A percentile compares a stretch with the other conserved stretches of the same genome.
These are phyloP conservation scores for Eolophus roseicapilla DNA, from an alignment of 2,113 vertebrate species.

Conservation along the genomic window DNA sequence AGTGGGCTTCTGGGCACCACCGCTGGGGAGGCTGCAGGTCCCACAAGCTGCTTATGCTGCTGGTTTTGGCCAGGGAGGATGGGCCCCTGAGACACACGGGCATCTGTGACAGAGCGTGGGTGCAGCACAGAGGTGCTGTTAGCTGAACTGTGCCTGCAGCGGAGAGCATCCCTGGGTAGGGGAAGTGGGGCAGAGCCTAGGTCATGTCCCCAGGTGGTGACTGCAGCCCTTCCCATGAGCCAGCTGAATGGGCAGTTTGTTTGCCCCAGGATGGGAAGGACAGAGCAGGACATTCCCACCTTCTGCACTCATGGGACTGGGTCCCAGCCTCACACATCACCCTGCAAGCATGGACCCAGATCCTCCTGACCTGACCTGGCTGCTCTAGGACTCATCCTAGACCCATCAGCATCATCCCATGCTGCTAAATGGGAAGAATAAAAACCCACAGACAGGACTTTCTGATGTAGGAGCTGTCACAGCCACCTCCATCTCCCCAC, in stretches of 20 bases:
- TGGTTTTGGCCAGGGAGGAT: not conserved
- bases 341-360: fast-evolving
- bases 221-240: not conserved
- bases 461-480: fast-evolving
- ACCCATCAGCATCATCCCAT: fast-evolving
- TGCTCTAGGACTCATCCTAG: not conserved
- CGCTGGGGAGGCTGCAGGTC: not conserved
- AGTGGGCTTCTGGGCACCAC: not conserved
- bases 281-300: not conserved
- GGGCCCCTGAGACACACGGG: fast-evolving
- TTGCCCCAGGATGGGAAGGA: not conserved
- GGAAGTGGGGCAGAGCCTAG: not conserved
- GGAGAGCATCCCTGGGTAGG: fast-evolving
- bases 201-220: not conserved
- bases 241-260: not conserved
- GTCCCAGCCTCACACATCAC: not conserved
- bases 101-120: not conserved
- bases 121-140: not conserved
- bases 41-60: not conserved
- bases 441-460: not conserved
- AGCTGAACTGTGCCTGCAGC: fast-evolving
- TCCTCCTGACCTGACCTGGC: fast-evolving
- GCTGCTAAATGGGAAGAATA: fast-evolving
- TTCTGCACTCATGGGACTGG: fast-evolving
- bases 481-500: not conserved